Evolutionary conservation across 2,888 invertebrate genomes (phyloP).

Genomic region (Cosmia pyralina): DNA sequence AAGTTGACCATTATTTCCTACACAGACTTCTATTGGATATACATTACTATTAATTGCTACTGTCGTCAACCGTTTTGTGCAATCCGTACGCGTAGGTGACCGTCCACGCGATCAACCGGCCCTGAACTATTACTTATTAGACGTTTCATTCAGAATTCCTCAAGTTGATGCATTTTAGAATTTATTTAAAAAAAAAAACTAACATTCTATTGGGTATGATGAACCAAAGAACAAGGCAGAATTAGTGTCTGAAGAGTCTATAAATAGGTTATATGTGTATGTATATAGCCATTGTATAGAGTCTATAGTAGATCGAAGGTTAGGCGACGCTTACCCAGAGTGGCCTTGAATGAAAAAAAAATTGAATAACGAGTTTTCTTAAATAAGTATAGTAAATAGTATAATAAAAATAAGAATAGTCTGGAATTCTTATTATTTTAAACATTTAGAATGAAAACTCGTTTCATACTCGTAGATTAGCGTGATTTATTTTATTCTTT

Average conservation of each 20-base stretch:
- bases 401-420: background rate
- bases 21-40: background rate
- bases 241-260: background rate
- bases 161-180: constrained; percentile 7
- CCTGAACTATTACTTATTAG: constrained; percentile 47
- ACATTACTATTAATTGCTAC: constrained; percentile 5
- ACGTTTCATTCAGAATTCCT: constrained; percentile 25
- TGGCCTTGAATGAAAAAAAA: background rate
- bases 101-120: constrained; percentile 33
- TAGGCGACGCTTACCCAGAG: background rate
- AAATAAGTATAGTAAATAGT: background rate
- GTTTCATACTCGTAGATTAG: constrained; percentile 23
- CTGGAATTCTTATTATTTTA: background rate
- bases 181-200: background rate
- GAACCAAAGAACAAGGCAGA: background rate
- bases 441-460: constrained; percentile 11
- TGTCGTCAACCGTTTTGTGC: constrained; percentile 50
- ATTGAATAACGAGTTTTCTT: background rate
- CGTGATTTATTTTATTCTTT: background rate
- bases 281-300: background rate
- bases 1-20: constrained; percentile 8
- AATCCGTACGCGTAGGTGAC: constrained; percentile 61
- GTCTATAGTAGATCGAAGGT: background rate
- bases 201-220: background rate
- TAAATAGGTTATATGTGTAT: background rate